Conservation (phyloP, 2,113 vertebrate species). For the Paedocypris sp. region DNA sequence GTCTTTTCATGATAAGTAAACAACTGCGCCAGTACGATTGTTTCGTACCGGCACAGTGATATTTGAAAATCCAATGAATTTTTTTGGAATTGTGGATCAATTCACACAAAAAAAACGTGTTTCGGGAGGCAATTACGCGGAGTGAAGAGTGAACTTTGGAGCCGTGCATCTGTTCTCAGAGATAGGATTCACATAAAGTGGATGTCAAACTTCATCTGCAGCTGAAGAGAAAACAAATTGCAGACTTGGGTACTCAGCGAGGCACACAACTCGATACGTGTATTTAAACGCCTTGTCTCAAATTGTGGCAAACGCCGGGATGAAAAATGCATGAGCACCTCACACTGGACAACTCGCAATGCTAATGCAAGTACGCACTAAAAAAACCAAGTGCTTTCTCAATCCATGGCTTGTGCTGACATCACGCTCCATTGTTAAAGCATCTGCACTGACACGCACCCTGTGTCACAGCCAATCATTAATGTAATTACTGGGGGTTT, state of each 20-base stretch:
- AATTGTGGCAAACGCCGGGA: not conserved
- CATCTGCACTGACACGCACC: conserved; percentile 29
- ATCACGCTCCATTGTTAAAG: conserved; percentile 27
- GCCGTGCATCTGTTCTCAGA: conserved; percentile 37
- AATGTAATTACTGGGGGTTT: conserved; percentile 29
- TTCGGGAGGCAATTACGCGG: conserved; percentile 31
- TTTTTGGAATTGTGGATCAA: conserved; percentile 37
- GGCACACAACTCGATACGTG: conserved; percentile 6
- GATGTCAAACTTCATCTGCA: conserved; percentile 39
- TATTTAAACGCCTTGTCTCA: not conserved
- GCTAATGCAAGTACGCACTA: not conserved
- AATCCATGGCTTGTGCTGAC: not conserved
- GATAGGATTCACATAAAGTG: conserved; percentile 48
- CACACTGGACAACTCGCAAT: not conserved
- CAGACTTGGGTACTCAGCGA: not conserved
- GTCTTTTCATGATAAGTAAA: conserved; percentile 25
- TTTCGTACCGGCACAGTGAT: conserved; percentile 22
- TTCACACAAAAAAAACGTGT: conserved; percentile 23
- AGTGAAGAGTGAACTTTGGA: conserved; percentile 27
- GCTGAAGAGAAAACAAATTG: conserved; percentile 33
- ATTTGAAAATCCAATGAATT: conserved; percentile 33
- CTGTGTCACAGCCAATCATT: conserved; percentile 29
- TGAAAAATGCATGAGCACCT: not conserved
- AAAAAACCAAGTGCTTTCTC: not conserved
- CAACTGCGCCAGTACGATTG: conserved; percentile 20